Base-by-base conservation (phyloP, 2,797 vertebrate species). In the Typhlichthys subterraneus region DNA sequence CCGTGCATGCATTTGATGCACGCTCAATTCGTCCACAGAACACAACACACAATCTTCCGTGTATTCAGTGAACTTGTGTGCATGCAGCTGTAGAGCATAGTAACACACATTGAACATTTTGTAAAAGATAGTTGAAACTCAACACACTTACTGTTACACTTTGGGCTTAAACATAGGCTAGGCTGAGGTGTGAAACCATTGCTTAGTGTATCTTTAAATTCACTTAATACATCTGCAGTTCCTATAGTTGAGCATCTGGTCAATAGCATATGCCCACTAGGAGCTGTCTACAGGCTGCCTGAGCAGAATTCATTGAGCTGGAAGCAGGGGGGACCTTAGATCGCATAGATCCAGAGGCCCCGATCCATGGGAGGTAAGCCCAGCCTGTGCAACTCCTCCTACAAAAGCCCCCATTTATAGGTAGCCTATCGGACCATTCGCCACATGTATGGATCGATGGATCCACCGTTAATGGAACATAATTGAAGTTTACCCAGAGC, bases 361-460 rank as follows among this genome's bases (percentile, higher is more conserved):
- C 64, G 38, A 89, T 83, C 87, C 84, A 87, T 85, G 83, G 86
- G 85, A 82, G 80, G 29, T 52, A 53, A 47, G 80, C 82, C 72
- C 70, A 59, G 79, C 67, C 79, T 73, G 76, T 31, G 67, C 48
- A 29, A 29, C 23, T 29, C 13, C 67, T 75, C 73, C 75, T 73
- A 65, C 66, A 67, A 76, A 75, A 63, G 69, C 23, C 76, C 64
- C 77, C 83, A 60, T 69, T 76, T 81, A 71, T 79, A 85, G 83
- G 83, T 79, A 67, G 19, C 71, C 83, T 87, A 86, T 87, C 53
- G 90, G 89, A 81, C 73, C 70, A 67, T 79, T 91, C 90, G 63
- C 90, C 82, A 75, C 87, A 88, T 89, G 90, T 90, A 88, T 71
- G 79, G 89, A 94, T 93, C 93, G 91, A 93, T 93, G 70, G 69